Percentiles rank a stretch among this genome's conserved stretches.
These are phyloP conservation scores for Solea senegalensis DNA, from an alignment of 2,113 vertebrate genomes.

Conservation along the genomic window DNA sequence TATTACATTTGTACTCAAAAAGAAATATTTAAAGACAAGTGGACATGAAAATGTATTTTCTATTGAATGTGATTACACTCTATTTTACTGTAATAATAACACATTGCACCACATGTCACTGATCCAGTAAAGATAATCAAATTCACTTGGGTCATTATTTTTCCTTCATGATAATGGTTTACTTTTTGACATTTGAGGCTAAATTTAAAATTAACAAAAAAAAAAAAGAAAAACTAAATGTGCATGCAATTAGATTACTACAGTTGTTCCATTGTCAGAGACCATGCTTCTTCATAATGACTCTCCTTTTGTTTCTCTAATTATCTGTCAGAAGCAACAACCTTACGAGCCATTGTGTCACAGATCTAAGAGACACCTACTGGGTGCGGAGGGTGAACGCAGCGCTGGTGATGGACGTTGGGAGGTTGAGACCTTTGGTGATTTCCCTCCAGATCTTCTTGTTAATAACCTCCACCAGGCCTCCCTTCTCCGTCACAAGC, in stretches of 20 bases:
- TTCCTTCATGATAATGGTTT: not conserved
- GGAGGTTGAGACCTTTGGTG: conserved; percentile 96
- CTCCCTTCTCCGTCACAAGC: conserved; percentile 96
- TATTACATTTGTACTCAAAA: too few species aligned
- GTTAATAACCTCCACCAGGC: conserved; percentile 97
- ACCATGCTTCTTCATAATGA: not conserved
- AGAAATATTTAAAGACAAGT: too few species aligned
- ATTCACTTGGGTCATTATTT: not conserved
- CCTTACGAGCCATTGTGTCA: too few species aligned
- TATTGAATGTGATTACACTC: too few species aligned
- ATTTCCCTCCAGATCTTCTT: conserved; percentile 99
- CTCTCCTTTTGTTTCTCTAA: not conserved
- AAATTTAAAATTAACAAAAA: not conserved
- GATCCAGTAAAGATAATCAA: not conserved
- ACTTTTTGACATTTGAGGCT: not conserved
- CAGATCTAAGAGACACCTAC: conserved; percentile 70
- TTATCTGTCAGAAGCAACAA: not conserved
- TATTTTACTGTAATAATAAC: too few species aligned
- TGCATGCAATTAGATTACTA: too few species aligned
- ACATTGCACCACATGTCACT: too few species aligned
- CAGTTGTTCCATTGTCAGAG: not conserved
- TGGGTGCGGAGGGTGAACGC: conserved; percentile 98
- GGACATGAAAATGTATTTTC: too few species aligned
- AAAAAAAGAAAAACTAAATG: too few species aligned
- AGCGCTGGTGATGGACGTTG: conserved; percentile 97